These are phyloP conservation scores for Ellobius talpinus DNA, from an alignment of 2,113 vertebrate genomes.

Conservation along the genomic window DNA sequence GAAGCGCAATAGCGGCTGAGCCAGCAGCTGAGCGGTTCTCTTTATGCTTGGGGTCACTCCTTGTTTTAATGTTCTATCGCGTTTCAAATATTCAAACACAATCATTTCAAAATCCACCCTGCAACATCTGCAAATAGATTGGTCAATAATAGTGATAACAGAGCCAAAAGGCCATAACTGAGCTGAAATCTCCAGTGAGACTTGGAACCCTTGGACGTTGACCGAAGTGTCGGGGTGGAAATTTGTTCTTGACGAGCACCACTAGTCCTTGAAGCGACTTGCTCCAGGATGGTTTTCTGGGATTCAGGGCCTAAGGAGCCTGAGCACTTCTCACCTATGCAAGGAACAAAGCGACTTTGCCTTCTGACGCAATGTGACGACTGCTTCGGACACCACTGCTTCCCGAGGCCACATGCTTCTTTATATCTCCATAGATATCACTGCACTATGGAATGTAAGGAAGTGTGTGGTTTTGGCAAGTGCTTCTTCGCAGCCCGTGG, in stretches of 20 bases:
- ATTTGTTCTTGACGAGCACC: background rate
- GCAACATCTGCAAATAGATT: background rate
- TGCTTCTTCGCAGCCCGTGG: background rate
- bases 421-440: conserved; percentile 99
- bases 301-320: background rate
- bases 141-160: background rate
- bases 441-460: conserved; percentile 99
- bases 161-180: background rate
- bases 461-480: conserved; percentile 98
- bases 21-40: no score
- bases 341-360: background rate
- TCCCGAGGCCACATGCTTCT: conserved; percentile 96
- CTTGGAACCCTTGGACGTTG: background rate
- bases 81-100: background rate
- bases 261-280: background rate
- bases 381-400: conserved; percentile 57
- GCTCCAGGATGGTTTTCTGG: no score
- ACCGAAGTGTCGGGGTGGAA: background rate
- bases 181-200: background rate
- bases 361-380: background rate
- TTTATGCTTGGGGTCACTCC: background rate
- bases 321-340: background rate
- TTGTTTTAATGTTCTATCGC: background rate
- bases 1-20: background rate
- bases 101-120: background rate